Conservation (phyloP, 2,113 vertebrate genomes). For the Cyprinus carpio region DNA sequence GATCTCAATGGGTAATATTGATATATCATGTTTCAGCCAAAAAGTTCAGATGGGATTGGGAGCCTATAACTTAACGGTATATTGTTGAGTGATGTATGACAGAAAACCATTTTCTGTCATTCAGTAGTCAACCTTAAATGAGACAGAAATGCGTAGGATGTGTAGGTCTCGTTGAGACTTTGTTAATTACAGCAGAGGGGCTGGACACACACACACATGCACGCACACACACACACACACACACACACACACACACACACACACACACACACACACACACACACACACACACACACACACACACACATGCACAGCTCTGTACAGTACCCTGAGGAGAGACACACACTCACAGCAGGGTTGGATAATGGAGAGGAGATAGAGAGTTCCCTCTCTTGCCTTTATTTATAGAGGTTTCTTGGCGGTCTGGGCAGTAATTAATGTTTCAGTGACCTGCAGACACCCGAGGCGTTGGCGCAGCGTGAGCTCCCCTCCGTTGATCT, state of each 20-base stretch:
- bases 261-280: background rate
- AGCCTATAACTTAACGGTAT: background rate
- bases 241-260: background rate
- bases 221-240: background rate
- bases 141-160: background rate
- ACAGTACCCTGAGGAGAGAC: background rate
- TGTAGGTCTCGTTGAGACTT: conserved; percentile 22
- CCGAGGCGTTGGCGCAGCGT: background rate
- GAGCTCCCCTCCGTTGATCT: background rate
- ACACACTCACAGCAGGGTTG: background rate
- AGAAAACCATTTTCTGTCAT: background rate
- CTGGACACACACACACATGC: background rate
- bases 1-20: background rate
- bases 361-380: background rate
- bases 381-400: conserved; percentile 34
- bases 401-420: conserved; percentile 31
- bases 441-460: conserved; percentile 57
- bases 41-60: too few relatives aligned
- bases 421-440: conserved; percentile 63
- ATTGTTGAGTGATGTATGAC: background rate
- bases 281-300: background rate
- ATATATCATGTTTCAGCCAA: background rate
- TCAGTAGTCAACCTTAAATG: background rate
- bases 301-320: too few relatives aligned
- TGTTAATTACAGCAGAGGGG: conserved; percentile 31